Percentiles rank a stretch among this genome's conserved stretches.
These are phyloP conservation scores for Drosophila fulvimacula DNA, from an alignment of 2,888 invertebrate species.

Conservation along the genomic window DNA sequence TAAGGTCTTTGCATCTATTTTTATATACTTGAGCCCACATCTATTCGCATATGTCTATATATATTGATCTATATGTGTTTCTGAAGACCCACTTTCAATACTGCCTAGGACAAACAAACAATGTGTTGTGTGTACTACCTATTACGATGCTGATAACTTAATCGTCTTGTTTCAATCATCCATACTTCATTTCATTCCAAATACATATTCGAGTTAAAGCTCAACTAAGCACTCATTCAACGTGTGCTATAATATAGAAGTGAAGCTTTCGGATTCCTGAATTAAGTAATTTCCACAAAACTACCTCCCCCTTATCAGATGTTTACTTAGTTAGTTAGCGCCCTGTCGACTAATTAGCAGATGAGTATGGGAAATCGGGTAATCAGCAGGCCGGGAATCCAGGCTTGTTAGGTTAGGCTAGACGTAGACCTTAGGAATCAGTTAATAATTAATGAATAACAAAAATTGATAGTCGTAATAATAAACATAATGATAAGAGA, in stretches of 20 bases:
- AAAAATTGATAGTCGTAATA: neutral
- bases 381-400: neutral
- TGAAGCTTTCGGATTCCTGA: constrained; percentile 1
- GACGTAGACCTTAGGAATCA: neutral
- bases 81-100: constrained; percentile 53
- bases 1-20: constrained; percentile 25
- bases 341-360: neutral
- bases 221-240: constrained; percentile 2
- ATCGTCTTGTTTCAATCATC: constrained; percentile 31
- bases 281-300: neutral
- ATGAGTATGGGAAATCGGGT: neutral
- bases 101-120: constrained; percentile 47
- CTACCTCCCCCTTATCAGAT: neutral
- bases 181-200: constrained; percentile 22
- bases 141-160: constrained; percentile 47
- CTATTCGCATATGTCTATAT: constrained; percentile 4
- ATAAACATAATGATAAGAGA: neutral
- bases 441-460: neutral
- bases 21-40: constrained; percentile 1
- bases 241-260: neutral
- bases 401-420: constrained; percentile 1
- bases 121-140: constrained; percentile 32
- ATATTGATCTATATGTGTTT: constrained; percentile 27
- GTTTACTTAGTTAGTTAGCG: neutral
- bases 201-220: constrained; percentile 16